Evolutionary conservation across 2,888 invertebrate species (phyloP), one percentile per base, ranked within the genome.

Genomic region (Scrobipalpa costella): DNA sequence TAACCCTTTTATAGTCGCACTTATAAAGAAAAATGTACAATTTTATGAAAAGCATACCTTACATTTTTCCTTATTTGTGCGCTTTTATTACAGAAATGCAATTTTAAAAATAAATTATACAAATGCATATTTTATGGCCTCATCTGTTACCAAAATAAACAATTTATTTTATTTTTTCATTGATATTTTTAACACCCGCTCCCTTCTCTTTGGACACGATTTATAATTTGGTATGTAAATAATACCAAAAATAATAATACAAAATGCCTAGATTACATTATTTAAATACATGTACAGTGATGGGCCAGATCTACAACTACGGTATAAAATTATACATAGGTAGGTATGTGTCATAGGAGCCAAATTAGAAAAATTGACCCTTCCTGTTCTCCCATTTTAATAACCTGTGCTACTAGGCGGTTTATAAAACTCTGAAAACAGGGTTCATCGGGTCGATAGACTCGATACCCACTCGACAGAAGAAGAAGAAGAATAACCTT

Each of bases 191-290:
- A 77, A 60, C 74, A 78, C 79, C 49, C 69, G 2, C 27, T 2
- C n/a, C 69, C 73, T n/a, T 81, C 76, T 88, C 90, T 90, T 90
- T 90, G 89, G 90, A 90, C 88, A 85, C 77, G 83, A 81, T 86
- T 80, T 78, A 73, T 52, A 72, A 73, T 81, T 83, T 84, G 84
- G 88, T 83, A 86, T 73, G 68, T 71, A 64, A 64, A 68, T 70
- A 66, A 79, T 74, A 78, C 77, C 79, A 74, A 73, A 70, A 70
- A 67, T 69, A 65, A 71, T 69, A 70, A 69, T 61, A 61, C 47
- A 68, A 73, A 68, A 71, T 63, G 64, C 64, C 62, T 69, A 72
- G 66, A 64, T 65, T 64, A 52, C 71, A 71, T 36, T 36, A 36
- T 17, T 21, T 61, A 61, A 52, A 40, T 68, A 71, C n/a, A n/a